Evolutionary conservation across 2,113 vertebrate species (phyloP), one percentile per base, ranked within the genome.

Genomic region (Phocoena sinus): DNA sequence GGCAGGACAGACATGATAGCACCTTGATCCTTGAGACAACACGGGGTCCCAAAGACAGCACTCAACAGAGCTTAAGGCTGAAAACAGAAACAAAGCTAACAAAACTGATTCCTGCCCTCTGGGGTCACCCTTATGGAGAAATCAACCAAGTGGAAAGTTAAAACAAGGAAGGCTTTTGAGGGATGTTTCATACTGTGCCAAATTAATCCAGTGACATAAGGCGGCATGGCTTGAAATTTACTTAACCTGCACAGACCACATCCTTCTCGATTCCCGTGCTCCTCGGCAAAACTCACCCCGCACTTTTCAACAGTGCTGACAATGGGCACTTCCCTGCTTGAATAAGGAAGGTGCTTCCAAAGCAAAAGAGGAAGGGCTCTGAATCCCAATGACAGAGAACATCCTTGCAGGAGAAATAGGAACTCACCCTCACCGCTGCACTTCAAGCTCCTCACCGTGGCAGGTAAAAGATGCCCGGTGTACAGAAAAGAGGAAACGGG

Each of bases 71-170:
- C 18, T 33, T 2, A 71, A 9, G n/a, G 28, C 26, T 11, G 31
- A 74, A 47, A 58, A 73, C 8, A 79, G 38, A 92, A 89, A 44
- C 9, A 28, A 6, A 53, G 28, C 56, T 33, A 38, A 28, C n/a
- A 28, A 25, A 60, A 21, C 53, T 2, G n/a, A 70, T 5, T 28
- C 50, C 50, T 81, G 90, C 47, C 53, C 80, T 63, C 4, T 41
- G 82, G 38, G 18, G 73, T 60, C 91, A 58, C 56, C 50, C 60
- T 94, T 74, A 86, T 41, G 62, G 81, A 92, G 74, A 83, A 92
- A 81, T 38, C 47, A 84, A 63, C 74, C 91, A 76, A 91, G 14
- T 31, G 28, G 31, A 84, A 90, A 94, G 74, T 67, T 82, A 82
- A 92, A 47, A 94, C 50, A 71, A 67, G 77, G 21, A 70, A n/a